Conservation (phyloP, 92 coral and sea anemone species). For the Porites lobata region DNA sequence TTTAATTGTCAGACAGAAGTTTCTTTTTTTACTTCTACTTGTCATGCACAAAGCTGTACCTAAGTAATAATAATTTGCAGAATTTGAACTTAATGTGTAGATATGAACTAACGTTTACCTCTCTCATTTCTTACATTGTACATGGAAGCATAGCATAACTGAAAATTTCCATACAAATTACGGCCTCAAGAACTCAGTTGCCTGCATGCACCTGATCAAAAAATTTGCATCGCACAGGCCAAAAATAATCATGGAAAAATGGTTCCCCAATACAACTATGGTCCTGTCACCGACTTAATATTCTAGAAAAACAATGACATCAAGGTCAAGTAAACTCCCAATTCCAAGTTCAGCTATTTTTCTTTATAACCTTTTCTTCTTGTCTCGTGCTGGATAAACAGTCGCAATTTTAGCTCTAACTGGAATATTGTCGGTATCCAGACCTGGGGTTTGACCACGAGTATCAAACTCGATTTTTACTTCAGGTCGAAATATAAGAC, state of each 20-base stretch:
- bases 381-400: slow-evolving; percentile 30
- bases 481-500: slow-evolving; percentile 69
- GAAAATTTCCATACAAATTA: neutral
- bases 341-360: slow-evolving; percentile 5
- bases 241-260: neutral
- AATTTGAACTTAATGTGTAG: neutral
- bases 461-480: slow-evolving; percentile 60
- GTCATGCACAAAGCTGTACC: no score
- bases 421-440: slow-evolving; percentile 54
- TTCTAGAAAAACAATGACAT: neutral
- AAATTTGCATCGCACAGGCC: neutral
- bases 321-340: neutral
- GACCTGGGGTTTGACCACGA: slow-evolving; percentile 63
- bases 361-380: neutral
- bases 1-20: no score
- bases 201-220: neutral
- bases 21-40: no score
- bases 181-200: neutral
- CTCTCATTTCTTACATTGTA: neutral
- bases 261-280: neutral
- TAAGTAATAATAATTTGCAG: no score
- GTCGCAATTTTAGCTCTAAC: slow-evolving; percentile 59
- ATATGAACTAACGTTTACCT: neutral
- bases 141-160: neutral
- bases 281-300: neutral